phyloP scores from a whole-genome alignment of 64 coral and sea anemone species.

The Porites lutea region DNA sequence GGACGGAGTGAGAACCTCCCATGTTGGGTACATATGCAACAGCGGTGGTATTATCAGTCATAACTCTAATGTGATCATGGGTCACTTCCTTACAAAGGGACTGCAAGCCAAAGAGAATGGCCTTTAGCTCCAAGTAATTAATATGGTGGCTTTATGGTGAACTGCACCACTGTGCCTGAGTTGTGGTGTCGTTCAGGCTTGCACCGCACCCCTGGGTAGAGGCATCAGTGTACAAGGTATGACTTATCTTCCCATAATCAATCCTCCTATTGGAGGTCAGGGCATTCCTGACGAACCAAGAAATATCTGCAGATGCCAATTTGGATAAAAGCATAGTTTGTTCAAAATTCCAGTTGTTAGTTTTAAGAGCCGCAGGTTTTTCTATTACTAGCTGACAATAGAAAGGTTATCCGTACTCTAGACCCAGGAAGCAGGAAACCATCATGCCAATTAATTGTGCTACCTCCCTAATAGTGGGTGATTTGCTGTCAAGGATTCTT shows the following conservation, averaged over 20 bases:
- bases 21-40: constrained; percentile 56
- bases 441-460: constrained; percentile 22
- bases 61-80: constrained; percentile 59
- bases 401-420: constrained; percentile 13
- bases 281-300: constrained; percentile 41
- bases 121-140: constrained; percentile 73
- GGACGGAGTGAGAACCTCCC: constrained; percentile 58
- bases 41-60: constrained; percentile 73
- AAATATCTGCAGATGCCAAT: constrained; percentile 24
- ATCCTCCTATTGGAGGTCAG: constrained; percentile 46
- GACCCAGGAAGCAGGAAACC: constrained; percentile 31
- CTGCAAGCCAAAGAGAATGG: constrained; percentile 41
- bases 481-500: constrained; percentile 36
- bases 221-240: constrained; percentile 39
- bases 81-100: constrained; percentile 6
- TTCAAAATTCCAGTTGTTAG: constrained; percentile 44
- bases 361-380: constrained; percentile 12
- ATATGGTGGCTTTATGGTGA: constrained; percentile 49
- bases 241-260: constrained; percentile 14
- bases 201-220: constrained; percentile 69
- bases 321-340: constrained; percentile 28
- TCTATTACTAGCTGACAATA: constrained; percentile 45
- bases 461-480: constrained; percentile 39
- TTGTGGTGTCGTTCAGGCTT: neutral
- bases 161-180: constrained; percentile 36